Conservation (phyloP, 2,888 invertebrate genomes). For the Caenorhabditis imperialis region DNA sequence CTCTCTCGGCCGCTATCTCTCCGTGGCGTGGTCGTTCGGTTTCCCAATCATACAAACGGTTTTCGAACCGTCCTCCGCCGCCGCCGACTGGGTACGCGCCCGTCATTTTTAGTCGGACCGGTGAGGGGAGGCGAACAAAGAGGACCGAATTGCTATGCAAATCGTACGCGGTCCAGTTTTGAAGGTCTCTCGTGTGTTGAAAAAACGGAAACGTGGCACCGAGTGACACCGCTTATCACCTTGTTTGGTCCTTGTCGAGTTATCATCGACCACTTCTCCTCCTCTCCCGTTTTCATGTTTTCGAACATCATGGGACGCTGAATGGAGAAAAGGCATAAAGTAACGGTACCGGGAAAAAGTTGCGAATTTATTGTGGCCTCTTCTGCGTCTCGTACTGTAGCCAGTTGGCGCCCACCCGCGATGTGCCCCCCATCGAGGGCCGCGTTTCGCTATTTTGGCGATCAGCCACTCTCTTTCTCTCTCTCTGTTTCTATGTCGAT, state of each 20-base stretch:
- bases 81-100: slow-evolving; percentile 24
- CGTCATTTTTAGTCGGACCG: slow-evolving; percentile 47
- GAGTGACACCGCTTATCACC: slow-evolving; percentile 35
- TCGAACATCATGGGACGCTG: too few relatives aligned
- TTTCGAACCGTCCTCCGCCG: too few relatives aligned
- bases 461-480: too few relatives aligned
- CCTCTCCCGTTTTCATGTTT: not conserved
- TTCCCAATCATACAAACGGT: too few relatives aligned
- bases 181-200: too few relatives aligned
- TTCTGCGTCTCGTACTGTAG: slow-evolving; percentile 35
- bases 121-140: slow-evolving; percentile 45
- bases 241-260: slow-evolving; percentile 23
- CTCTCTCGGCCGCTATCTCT: too few relatives aligned
- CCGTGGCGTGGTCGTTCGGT: too few relatives aligned
- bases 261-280: not conserved
- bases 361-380: slow-evolving; percentile 51
- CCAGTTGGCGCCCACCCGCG: slow-evolving; percentile 48
- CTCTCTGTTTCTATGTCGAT: too few relatives aligned
- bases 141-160: slow-evolving; percentile 51
- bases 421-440: too few relatives aligned
- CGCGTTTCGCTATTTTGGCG: too few relatives aligned
- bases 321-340: too few relatives aligned
- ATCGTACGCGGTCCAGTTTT: slow-evolving; percentile 44
- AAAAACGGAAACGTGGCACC: slow-evolving; percentile 32
- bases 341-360: slow-evolving; percentile 10